These are phyloP conservation scores for Melanotaenia nigrans DNA, from an alignment of 2,797 vertebrate species.

Conservation along the genomic window DNA sequence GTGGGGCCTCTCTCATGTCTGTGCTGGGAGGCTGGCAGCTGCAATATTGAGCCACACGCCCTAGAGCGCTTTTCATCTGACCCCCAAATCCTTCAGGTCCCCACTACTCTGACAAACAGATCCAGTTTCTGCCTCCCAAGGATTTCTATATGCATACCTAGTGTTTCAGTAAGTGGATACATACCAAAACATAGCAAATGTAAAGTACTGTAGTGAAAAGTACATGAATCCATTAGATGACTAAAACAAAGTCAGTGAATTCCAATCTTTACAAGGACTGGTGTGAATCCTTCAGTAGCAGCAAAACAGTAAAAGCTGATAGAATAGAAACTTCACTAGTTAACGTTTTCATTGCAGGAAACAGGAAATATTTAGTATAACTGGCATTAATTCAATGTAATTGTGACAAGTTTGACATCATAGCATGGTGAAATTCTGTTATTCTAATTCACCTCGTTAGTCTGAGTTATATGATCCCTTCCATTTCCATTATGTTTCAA, in stretches of 20 bases:
- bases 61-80: conserved; percentile 75
- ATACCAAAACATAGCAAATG: conserved; percentile 47
- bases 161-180: conserved; percentile 64
- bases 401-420: background rate
- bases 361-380: background rate
- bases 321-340: background rate
- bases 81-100: conserved; percentile 74
- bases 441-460: background rate
- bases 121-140: conserved; percentile 75
- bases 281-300: background rate
- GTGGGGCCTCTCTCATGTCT: conserved; percentile 54
- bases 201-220: conserved; percentile 34
- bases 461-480: background rate
- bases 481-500: background rate
- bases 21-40: conserved; percentile 68
- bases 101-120: conserved; percentile 62
- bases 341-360: conserved; percentile 4
- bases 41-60: conserved; percentile 60
- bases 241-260: conserved; percentile 10
- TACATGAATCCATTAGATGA: conserved; percentile 25
- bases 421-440: background rate
- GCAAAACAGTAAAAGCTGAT: background rate
- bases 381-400: too few relatives aligned
- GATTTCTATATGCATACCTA: conserved; percentile 64
- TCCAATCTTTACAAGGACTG: background rate